These are phyloP conservation scores for Blera fallax DNA, from an alignment of 2,888 invertebrate species.

Conservation along the genomic window DNA sequence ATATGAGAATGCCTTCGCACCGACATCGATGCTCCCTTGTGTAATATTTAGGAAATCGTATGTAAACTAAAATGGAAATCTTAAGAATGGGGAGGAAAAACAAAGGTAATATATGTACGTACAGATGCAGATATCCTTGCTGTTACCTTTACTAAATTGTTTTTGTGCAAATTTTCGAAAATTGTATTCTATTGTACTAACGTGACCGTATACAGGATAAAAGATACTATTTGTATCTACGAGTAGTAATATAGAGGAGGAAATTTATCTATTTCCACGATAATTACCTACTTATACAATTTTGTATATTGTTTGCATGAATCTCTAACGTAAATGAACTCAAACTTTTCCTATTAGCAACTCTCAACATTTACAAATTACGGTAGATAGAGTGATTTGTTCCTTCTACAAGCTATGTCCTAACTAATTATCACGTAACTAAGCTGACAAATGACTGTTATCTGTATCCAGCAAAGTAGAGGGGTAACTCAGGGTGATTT, in stretches of 20 bases:
- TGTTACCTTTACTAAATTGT: slow-evolving; percentile 43
- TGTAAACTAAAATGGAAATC: slow-evolving; percentile 69
- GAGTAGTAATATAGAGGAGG: not conserved
- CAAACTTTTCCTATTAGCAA: slow-evolving; percentile 69
- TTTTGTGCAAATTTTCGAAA: slow-evolving; percentile 19
- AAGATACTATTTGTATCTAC: not conserved
- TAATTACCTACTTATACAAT: slow-evolving; percentile 57
- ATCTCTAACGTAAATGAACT: not conserved
- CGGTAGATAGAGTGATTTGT: slow-evolving; percentile 63
- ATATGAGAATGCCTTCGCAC: slow-evolving; percentile 66
- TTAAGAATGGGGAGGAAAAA: slow-evolving; percentile 4
- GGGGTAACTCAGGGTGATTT: slow-evolving; percentile 30
- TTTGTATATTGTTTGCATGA: slow-evolving; percentile 18
- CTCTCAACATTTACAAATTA: slow-evolving; percentile 70
- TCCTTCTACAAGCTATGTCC: slow-evolving; percentile 35
- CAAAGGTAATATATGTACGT: slow-evolving; percentile 28
- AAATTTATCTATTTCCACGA: slow-evolving; percentile 50
- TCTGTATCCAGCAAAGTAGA: not conserved
- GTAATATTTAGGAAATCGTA: slow-evolving; percentile 71
- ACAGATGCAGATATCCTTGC: slow-evolving; percentile 8
- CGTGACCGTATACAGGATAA: not conserved
- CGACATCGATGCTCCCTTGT: slow-evolving; percentile 67
- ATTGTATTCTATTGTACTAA: not conserved
- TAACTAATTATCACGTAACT: slow-evolving; percentile 67
- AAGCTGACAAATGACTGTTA: slow-evolving; percentile 66